These are phyloP conservation scores for Lepidurus couesii DNA, from an alignment of 1,140 invertebrate species.

Conservation along the genomic window DNA sequence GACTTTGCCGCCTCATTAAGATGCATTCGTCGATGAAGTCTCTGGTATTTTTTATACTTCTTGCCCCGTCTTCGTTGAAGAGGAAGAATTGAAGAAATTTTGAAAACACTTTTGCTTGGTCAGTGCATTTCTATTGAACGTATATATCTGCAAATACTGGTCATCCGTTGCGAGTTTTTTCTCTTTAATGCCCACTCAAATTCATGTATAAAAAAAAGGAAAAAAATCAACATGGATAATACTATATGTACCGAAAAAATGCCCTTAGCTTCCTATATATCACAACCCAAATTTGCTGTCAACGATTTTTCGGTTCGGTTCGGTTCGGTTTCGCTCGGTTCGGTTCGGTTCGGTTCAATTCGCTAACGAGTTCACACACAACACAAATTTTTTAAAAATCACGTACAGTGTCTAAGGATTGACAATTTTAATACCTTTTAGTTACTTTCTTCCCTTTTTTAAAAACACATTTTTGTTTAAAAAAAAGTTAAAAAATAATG, in stretches of 20 bases:
- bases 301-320: too few species aligned
- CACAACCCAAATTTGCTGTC: not conserved
- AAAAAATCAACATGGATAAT: too few species aligned
- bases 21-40: conserved; percentile 7
- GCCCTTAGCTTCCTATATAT: not conserved
- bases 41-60: not conserved
- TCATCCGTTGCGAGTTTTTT: not conserved
- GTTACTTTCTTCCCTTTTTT: not conserved
- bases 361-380: too few species aligned
- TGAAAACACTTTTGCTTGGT: not conserved
- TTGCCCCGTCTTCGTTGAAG: not conserved
- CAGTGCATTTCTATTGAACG: not conserved
- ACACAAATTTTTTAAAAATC: too few species aligned
- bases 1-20: not conserved
- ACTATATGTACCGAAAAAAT: not conserved
- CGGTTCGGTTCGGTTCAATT: too few species aligned
- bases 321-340: too few species aligned
- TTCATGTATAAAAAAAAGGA: not conserved
- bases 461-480: not conserved
- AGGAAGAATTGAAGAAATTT: not conserved
- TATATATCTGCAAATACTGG: conserved; percentile 15
- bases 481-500: not conserved
- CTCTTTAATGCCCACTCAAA: not conserved
- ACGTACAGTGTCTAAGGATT: too few species aligned
- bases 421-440: too few species aligned